Evolutionary conservation across 2,797 vertebrate genomes (phyloP).

Genomic region (Synanceia verrucosa): DNA sequence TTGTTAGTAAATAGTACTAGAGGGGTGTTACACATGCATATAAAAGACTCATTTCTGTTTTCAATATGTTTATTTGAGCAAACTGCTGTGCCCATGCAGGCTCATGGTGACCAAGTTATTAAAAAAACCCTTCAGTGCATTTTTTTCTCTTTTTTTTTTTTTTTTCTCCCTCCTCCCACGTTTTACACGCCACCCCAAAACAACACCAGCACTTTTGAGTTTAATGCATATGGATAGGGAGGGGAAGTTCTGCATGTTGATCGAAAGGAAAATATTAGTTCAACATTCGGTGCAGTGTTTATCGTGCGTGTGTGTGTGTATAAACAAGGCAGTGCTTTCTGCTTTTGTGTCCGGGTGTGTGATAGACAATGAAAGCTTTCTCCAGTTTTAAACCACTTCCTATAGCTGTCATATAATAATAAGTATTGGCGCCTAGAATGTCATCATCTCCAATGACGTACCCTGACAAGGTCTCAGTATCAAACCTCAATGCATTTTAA

Average conservation of each 20-base stretch:
- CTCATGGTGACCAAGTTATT: constrained; percentile 11
- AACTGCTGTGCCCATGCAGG: background rate
- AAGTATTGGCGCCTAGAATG: background rate
- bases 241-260: constrained; percentile 56
- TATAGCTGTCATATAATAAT: background rate
- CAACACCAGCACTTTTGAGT: constrained; percentile 58
- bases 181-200: constrained; percentile 38
- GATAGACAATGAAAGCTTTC: constrained; percentile 15
- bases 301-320: constrained; percentile 22
- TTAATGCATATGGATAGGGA: constrained; percentile 58
- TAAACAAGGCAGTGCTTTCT: constrained; percentile 12
- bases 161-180: constrained; percentile 13
- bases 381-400: background rate
- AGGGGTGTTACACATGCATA: no score
- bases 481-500: background rate
- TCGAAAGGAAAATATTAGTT: constrained; percentile 68
- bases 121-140: constrained; percentile 26
- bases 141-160: constrained; percentile 17
- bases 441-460: background rate
- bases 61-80: constrained; percentile 8
- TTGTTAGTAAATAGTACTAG: no score
- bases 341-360: constrained; percentile 15
- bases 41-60: constrained; percentile 1
- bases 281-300: constrained; percentile 44
- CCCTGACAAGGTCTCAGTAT: background rate